Conservation (phyloP, 2,113 vertebrate species). For the Spea multiplicata region DNA sequence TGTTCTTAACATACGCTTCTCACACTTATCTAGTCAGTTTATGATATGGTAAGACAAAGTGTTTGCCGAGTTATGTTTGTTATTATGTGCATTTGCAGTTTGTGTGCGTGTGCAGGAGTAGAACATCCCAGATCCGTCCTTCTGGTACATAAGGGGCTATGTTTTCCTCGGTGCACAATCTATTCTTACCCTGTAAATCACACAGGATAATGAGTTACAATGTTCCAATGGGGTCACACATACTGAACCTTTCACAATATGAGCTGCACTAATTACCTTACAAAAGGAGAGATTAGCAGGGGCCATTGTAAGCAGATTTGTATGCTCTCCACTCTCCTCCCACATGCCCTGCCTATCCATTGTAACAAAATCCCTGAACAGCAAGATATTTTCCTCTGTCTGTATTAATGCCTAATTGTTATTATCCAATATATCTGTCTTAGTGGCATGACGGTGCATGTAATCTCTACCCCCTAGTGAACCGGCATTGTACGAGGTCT, state of each 20-base stretch:
- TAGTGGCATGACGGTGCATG: conserved; percentile 5
- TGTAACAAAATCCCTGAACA: conserved; percentile 37
- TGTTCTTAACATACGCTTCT: too few species aligned
- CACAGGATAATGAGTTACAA: conserved; percentile 37
- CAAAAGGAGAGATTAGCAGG: conserved; percentile 43
- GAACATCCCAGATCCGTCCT: background rate
- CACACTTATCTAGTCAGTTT: too few species aligned
- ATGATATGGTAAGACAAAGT: too few species aligned
- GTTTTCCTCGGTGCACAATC: conserved; percentile 8
- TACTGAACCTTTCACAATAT: conserved; percentile 27
- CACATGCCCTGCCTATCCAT: conserved; percentile 26
- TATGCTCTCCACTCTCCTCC: conserved; percentile 19
- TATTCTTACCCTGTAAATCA: conserved; percentile 43
- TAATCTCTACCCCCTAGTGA: conserved; percentile 13
- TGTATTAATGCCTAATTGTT: conserved; percentile 43
- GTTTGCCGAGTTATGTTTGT: too few species aligned
- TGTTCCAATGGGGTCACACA: conserved; percentile 29
- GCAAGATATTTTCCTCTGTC: conserved; percentile 38
- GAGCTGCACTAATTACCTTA: conserved; percentile 41
- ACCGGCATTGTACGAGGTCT: conserved; percentile 1
- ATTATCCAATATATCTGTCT: conserved; percentile 26
- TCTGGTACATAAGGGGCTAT: background rate
- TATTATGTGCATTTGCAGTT: too few species aligned
- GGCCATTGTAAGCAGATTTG: conserved; percentile 38
- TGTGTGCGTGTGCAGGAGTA: too few species aligned